phyloP scores from a whole-genome alignment of 2,113 vertebrate species.

The Oceanites oceanicus region DNA sequence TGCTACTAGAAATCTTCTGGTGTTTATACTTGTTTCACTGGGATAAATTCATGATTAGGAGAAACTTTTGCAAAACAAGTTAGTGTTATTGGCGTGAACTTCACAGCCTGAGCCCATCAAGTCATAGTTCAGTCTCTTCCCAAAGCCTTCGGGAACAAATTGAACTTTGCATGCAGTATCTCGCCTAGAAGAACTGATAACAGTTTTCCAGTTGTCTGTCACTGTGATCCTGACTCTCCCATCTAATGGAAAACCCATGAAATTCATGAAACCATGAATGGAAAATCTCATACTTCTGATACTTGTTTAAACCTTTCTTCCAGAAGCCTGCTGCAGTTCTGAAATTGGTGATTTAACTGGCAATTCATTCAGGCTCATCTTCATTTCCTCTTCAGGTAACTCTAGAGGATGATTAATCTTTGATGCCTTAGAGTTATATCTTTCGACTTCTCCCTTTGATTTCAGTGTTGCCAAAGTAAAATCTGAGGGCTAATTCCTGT shows the following conservation, averaged over 20 bases:
- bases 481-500: background rate
- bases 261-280: background rate
- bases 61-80: background rate
- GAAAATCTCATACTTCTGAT: background rate
- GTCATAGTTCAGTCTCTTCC: background rate
- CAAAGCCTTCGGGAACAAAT: background rate
- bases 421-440: background rate
- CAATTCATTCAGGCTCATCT: background rate
- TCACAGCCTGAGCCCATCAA: background rate
- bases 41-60: background rate
- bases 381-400: background rate
- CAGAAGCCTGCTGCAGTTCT: background rate
- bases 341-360: background rate
- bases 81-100: background rate
- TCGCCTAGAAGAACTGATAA: background rate
- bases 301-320: background rate
- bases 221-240: background rate
- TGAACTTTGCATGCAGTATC: background rate
- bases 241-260: background rate
- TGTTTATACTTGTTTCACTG: background rate
- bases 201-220: background rate
- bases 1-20: background rate
- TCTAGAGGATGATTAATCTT: background rate
- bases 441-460: background rate
- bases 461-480: conserved; percentile 6